Evolutionary conservation across 2,888 invertebrate genomes (phyloP).

Genomic region (Fissipunctia ypsillon): DNA sequence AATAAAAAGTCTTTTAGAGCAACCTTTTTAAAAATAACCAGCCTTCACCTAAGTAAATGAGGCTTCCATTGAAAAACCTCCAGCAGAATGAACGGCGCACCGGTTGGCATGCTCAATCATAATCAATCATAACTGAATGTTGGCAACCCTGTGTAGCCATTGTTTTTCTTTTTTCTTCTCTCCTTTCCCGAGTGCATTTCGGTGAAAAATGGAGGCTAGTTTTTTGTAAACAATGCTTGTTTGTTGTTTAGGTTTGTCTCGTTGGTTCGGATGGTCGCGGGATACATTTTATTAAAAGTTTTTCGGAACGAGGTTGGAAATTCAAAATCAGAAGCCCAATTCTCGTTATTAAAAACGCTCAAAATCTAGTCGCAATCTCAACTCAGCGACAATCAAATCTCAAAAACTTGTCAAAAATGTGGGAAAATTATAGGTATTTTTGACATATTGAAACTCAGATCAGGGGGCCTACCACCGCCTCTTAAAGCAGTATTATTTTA

Average conservation of each 20-base stretch:
- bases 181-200: conserved; percentile 61
- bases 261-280: not conserved
- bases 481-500: no score
- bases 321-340: no score
- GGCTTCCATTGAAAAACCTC: conserved; percentile 58
- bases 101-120: conserved; percentile 69
- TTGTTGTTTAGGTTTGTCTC: conserved; percentile 31
- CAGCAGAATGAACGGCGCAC: conserved; percentile 54
- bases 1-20: conserved; percentile 6
- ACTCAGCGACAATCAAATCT: no score
- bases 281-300: conserved; percentile 2
- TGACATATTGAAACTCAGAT: no score
- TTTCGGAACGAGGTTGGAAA: not conserved
- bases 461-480: no score
- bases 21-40: conserved; percentile 44
- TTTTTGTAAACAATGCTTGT: conserved; percentile 53
- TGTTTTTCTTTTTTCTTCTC: conserved; percentile 60
- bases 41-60: conserved; percentile 54
- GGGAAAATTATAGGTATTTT: no score
- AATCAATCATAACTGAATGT: conserved; percentile 72
- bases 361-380: no score
- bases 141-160: conserved; percentile 59
- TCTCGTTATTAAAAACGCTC: no score
- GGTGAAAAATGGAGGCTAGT: conserved; percentile 62
- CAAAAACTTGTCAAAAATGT: no score